These are phyloP conservation scores for Mormyrops attenuatus DNA, from an alignment of 2,797 vertebrate species.

Conservation along the genomic window DNA sequence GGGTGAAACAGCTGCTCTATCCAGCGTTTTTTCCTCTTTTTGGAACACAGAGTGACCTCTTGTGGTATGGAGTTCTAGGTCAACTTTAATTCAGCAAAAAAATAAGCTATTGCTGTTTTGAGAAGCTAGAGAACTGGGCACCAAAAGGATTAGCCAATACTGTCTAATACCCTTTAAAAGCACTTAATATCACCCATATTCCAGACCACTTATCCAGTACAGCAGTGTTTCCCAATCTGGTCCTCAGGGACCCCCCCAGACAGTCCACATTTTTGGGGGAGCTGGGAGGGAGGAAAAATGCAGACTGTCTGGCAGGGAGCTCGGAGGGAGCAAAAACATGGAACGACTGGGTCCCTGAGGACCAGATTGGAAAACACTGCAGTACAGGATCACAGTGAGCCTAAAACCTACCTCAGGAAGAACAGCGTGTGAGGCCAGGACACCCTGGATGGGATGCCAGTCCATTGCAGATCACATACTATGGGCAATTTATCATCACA, in stretches of 20 bases:
- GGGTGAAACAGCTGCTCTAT: neutral
- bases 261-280: neutral
- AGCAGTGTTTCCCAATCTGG: neutral
- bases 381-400: neutral
- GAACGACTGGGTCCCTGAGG: neutral
- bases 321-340: neutral
- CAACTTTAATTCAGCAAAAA: neutral
- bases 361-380: neutral
- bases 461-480: neutral
- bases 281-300: neutral
- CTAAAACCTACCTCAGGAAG: neutral
- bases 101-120: neutral
- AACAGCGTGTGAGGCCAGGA: neutral
- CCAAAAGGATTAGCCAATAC: neutral
- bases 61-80: constrained; percentile 3
- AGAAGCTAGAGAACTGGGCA: neutral
- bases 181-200: neutral
- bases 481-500: neutral
- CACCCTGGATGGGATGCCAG: neutral
- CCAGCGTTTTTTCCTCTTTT: neutral
- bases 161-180: neutral
- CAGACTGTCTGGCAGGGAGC: neutral
- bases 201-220: neutral
- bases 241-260: neutral
- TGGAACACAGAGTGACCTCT: constrained; percentile 1